A percentile compares a stretch with the other conserved stretches of the same genome.
phyloP scores from a whole-genome alignment of 2,113 vertebrate species.

The Macquaria ambigua region DNA sequence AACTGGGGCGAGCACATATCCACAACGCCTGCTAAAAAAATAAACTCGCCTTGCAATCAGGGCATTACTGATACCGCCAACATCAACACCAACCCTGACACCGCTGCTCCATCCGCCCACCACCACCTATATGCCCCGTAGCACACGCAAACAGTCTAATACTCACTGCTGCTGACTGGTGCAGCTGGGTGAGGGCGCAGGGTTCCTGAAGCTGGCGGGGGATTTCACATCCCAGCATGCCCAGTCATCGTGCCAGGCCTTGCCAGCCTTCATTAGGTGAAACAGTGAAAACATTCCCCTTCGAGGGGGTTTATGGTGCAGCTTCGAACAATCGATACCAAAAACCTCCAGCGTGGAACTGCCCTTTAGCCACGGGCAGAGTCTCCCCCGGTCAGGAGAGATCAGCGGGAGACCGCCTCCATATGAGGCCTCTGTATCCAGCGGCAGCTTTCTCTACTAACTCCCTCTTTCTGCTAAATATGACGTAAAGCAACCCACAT shows the following conservation, averaged over 20 bases:
- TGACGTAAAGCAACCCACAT: conserved; percentile 48
- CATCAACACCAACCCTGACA: conserved; percentile 28
- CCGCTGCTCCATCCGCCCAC: conserved; percentile 62
- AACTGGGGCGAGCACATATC: conserved; percentile 23
- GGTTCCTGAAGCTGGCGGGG: conserved; percentile 55
- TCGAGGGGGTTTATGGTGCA: conserved; percentile 64
- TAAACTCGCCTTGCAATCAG: conserved; percentile 36
- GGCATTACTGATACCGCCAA: conserved; percentile 39
- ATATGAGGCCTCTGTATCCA: conserved; percentile 60
- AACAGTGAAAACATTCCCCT: conserved; percentile 67
- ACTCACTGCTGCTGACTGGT: conserved; percentile 53
- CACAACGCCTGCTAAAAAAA: conserved; percentile 29
- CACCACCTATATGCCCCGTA: conserved; percentile 58
- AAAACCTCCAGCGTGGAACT: conserved; percentile 80
- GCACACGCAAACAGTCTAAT: conserved; percentile 58
- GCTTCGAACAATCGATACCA: conserved; percentile 79
- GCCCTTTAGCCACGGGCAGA: conserved; percentile 69
- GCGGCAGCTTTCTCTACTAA: conserved; percentile 72
- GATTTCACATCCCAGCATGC: conserved; percentile 60
- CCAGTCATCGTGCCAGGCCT: conserved; percentile 64
- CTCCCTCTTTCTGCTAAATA: conserved; percentile 63
- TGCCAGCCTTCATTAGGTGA: conserved; percentile 73
- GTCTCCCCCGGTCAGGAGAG: conserved; percentile 62
- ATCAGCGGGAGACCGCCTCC: conserved; percentile 62
- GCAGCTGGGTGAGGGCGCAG: conserved; percentile 53